Conservation (phyloP, 2,113 vertebrate genomes). For the Antennarius striatus region DNA sequence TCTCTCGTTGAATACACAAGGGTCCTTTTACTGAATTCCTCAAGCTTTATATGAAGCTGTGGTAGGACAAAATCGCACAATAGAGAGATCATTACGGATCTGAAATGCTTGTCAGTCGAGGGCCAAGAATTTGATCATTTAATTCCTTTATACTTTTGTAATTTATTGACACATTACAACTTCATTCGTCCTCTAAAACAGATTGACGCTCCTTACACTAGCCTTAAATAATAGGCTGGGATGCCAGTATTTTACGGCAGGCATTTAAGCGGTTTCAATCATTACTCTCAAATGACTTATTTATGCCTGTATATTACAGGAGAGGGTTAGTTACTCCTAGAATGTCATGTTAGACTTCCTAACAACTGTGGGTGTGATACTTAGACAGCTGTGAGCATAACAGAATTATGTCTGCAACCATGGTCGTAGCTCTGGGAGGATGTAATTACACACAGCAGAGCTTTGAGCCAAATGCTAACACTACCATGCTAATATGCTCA, state of each 20-base stretch:
- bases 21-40: conserved; percentile 3
- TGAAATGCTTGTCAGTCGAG: neutral
- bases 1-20: conserved; percentile 1
- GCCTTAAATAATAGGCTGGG: conserved; percentile 39
- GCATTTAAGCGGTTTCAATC: conserved; percentile 17
- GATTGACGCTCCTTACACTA: conserved; percentile 23
- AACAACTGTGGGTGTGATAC: neutral
- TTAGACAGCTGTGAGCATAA: too few species aligned
- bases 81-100: neutral
- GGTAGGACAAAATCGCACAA: neutral
- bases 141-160: neutral
- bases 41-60: conserved; percentile 2
- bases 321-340: neutral
- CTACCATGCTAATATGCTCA: too few species aligned
- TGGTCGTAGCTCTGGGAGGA: neutral
- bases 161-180: conserved; percentile 14
- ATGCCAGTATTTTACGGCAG: conserved; percentile 25
- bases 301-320: neutral
- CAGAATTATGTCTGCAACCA: neutral
- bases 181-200: conserved; percentile 15
- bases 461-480: too few species aligned
- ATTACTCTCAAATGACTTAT: conserved; percentile 34
- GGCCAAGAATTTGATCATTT: too few species aligned
- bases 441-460: neutral
- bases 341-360: neutral